Evolutionary conservation across 1,140 invertebrate species (phyloP).

Genomic region (Lycorma delicatula): DNA sequence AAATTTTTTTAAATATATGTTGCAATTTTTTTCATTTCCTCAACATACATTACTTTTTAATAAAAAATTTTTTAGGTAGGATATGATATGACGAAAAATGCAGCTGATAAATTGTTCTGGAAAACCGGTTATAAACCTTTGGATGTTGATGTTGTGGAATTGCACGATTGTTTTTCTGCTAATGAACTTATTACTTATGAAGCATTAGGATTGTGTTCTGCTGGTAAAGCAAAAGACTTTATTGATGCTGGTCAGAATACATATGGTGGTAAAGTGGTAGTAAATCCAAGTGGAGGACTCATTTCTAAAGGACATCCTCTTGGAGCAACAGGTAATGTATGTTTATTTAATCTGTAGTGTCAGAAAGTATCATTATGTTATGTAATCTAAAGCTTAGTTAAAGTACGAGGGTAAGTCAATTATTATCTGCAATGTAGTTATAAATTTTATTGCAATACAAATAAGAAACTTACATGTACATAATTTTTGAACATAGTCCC

Average conservation of each 20-base stretch:
- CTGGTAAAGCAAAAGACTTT: constrained; percentile 84
- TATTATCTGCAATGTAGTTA: too few relatives aligned
- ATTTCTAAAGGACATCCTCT: constrained; percentile 98
- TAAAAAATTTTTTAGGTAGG: constrained; percentile 70
- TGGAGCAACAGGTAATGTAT: constrained; percentile 85
- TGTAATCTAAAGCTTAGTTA: background rate
- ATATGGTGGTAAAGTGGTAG: constrained; percentile 93
- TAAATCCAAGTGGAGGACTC: constrained; percentile 96
- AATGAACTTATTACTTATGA: constrained; percentile 98
- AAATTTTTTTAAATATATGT: too few relatives aligned
- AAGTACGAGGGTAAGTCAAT: too few relatives aligned
- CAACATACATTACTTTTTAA: too few relatives aligned
- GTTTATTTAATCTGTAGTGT: too few relatives aligned
- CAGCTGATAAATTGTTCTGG: constrained; percentile 70
- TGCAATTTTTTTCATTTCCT: too few relatives aligned
- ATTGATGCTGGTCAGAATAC: constrained; percentile 93
- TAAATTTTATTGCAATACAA: too few relatives aligned
- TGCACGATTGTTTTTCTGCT: constrained; percentile 98
- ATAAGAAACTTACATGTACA: too few relatives aligned
- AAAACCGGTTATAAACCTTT: constrained; percentile 64
- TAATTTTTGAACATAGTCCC: too few relatives aligned
- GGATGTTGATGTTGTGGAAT: constrained; percentile 92
- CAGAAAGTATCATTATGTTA: too few relatives aligned
- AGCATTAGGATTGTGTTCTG: constrained; percentile 84
- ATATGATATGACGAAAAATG: constrained; percentile 89